Evolutionary conservation across 2,113 vertebrate genomes (phyloP).

Genomic region (Eulemur macaco): DNA sequence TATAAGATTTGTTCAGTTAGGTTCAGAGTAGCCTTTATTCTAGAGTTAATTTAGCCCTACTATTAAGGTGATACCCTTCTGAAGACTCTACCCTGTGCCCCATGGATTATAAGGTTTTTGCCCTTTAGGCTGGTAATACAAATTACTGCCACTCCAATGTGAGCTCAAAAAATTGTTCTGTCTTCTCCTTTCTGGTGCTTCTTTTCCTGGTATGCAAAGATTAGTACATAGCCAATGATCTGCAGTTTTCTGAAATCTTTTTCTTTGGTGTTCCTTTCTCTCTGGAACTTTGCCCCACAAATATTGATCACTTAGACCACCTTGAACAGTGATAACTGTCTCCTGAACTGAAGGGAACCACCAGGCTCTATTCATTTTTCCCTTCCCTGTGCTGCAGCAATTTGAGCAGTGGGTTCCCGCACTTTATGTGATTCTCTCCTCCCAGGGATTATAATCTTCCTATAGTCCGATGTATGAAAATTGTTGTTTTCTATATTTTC

Average conservation of each 20-base stretch:
- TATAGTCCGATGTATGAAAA: background rate
- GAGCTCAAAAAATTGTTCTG: background rate
- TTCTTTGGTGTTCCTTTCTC: background rate
- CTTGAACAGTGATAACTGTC: background rate
- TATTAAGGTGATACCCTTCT: background rate
- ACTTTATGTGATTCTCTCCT: background rate
- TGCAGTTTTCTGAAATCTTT: background rate
- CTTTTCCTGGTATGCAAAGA: background rate
- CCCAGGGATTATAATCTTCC: background rate
- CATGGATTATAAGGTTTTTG: background rate
- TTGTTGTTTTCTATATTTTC: background rate
- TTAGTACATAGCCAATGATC: background rate
- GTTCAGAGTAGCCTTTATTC: background rate
- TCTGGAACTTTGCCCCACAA: background rate
- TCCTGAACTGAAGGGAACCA: background rate
- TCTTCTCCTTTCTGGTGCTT: background rate
- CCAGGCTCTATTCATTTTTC: background rate
- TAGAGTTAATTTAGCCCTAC: background rate
- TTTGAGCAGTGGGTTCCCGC: background rate
- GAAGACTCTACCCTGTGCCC: background rate
- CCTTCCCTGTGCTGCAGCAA: no score
- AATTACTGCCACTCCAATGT: no score
- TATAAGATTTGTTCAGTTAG: background rate
- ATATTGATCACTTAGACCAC: background rate
- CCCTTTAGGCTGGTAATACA: background rate